phyloP scores from a whole-genome alignment of 2,113 vertebrate species.

The Nothocercus nigrocapillus region DNA sequence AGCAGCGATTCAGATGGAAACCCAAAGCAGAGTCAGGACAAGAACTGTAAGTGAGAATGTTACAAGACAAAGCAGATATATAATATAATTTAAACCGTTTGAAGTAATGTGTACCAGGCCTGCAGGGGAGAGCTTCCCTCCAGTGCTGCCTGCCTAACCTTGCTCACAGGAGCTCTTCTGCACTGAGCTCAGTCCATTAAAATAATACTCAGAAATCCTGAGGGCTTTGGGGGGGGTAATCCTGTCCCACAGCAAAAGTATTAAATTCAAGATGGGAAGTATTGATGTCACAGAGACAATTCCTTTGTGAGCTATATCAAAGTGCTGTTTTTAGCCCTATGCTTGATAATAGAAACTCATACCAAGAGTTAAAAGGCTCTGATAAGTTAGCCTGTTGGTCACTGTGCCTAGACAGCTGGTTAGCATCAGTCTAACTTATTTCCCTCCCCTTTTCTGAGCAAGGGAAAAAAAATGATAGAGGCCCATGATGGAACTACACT shows the following conservation, averaged over 20 bases:
- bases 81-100: neutral
- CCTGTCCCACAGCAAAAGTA: neutral
- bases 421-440: neutral
- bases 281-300: rapidly evolving
- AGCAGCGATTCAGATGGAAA: slow-evolving; percentile 41
- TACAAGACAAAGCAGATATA: no score
- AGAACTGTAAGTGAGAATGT: slow-evolving; percentile 44
- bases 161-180: rapidly evolving
- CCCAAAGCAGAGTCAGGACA: slow-evolving; percentile 77
- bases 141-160: rapidly evolving
- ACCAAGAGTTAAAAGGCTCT: neutral
- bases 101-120: rapidly evolving
- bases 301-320: neutral
- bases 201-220: neutral
- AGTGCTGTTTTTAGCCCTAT: neutral
- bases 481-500: neutral
- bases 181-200: rapidly evolving
- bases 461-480: neutral
- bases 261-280: neutral
- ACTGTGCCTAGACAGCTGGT: neutral
- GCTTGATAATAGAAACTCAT: neutral
- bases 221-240: neutral
- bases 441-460: neutral
- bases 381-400: rapidly evolving
- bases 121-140: rapidly evolving